Base-by-base conservation (phyloP, 2,797 vertebrate species). In the Smutsia temminckii region DNA sequence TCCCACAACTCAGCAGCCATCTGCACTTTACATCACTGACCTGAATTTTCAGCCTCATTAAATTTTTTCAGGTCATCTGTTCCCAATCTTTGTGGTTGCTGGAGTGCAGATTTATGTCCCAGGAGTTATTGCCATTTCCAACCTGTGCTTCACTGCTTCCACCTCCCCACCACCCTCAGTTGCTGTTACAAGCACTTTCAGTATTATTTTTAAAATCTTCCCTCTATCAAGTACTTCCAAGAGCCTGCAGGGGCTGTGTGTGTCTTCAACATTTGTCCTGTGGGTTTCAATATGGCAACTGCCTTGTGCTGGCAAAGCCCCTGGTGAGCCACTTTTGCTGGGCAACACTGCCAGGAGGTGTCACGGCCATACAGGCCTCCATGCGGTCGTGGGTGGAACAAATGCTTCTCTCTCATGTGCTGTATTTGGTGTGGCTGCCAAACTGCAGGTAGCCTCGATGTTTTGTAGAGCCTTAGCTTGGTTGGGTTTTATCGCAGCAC, bases 31-130 rank as follows among this genome's bases (percentile, higher is more conserved):
- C 85, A 93, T 93, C 88, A 79, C 64, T 93, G 94, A 94, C 83
- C 95, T 96, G 95, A 89, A 77, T 97, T 86, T 95, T 95, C 85
- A 95, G 96, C 89, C 85, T 92, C 91, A 95, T 95, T 95, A 93
- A 91, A 85, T 96, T 95, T 79, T 89, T 95, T 95, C 84, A 59
- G 93, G 83, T 96, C 95, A 88, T 77, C 91, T 94, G 95, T 86
- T 93, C 84, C 64, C 93, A 81, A 83, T 95, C 88, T 96, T 53
- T 55, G 79, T 66, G 63, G 92, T 77, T 95, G 63, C 90, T 83
- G 25, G 85, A 93, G 61, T 86, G 37, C 55, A 27, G 66, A 66
- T 84, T 97, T 85, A 74, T 85, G 61, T 93, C 74, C 92, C 89
- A 66, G 79, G 91, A 94, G 78, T 85, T 88, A 85, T 3, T 85